These are phyloP conservation scores for Lasioglossum lativentre DNA, from an alignment of 2,888 invertebrate species.

Conservation along the genomic window DNA sequence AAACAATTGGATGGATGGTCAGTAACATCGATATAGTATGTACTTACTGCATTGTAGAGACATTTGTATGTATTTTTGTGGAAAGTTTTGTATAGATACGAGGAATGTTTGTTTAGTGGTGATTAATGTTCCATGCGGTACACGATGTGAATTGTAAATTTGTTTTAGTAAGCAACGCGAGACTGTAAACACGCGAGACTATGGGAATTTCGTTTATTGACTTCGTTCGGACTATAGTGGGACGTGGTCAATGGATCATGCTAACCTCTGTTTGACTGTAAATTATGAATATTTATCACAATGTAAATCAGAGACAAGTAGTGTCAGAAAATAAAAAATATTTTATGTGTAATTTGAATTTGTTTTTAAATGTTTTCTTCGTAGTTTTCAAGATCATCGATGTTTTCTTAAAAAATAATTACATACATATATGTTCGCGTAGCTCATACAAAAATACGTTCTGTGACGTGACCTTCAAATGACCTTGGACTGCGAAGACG, in stretches of 20 bases:
- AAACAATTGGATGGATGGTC: background rate
- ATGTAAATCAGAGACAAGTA: background rate
- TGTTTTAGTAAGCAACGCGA: conserved; percentile 23
- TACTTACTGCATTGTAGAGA: background rate
- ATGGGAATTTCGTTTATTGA: background rate
- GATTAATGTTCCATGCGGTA: conserved; percentile 31
- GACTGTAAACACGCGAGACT: conserved; percentile 3
- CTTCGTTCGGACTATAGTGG: background rate
- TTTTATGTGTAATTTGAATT: too few relatives aligned
- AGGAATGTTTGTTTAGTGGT: background rate
- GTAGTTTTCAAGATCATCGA: too few relatives aligned
- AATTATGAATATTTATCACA: background rate
- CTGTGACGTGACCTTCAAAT: too few relatives aligned
- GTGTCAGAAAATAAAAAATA: too few relatives aligned
- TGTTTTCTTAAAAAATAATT: too few relatives aligned
- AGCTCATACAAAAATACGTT: too few relatives aligned
- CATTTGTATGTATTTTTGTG: conserved; percentile 26
- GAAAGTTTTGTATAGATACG: background rate
- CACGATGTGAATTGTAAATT: background rate
- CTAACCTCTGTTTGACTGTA: background rate
- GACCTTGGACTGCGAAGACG: too few relatives aligned
- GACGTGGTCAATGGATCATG: background rate
- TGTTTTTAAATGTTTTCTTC: too few relatives aligned
- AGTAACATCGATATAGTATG: background rate
- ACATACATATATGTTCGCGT: too few relatives aligned